Evolutionary conservation across 2,113 vertebrate genomes (phyloP).

Genomic region (Campylomormyrus tamandua): DNA sequence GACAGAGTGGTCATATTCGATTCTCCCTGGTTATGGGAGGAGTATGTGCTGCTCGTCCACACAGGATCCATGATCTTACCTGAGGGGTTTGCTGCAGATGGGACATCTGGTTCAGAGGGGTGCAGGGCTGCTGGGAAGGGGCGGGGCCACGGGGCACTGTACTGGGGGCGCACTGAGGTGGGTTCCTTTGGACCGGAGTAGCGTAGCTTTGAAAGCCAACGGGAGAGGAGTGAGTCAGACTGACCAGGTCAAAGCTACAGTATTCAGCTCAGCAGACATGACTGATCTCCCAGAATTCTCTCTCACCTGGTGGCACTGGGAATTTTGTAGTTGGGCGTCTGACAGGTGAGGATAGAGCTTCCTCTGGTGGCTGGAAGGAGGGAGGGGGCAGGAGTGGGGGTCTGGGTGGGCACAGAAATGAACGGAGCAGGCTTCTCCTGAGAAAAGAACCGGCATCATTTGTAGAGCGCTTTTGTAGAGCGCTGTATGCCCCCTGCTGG

Average conservation of each 20-base stretch:
- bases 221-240: not conserved
- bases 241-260: not conserved
- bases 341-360: constrained; percentile 49
- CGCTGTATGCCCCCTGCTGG: not conserved
- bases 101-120: constrained; percentile 43
- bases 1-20: not conserved
- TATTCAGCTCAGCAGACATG: not conserved
- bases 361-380: constrained; percentile 39
- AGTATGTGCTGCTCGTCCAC: not conserved
- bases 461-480: not conserved
- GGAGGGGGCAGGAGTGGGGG: constrained; percentile 53
- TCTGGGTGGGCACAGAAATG: constrained; percentile 50
- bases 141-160: constrained; percentile 60
- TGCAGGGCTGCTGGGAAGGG: constrained; percentile 42
- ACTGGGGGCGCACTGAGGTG: constrained; percentile 47
- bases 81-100: constrained; percentile 44
- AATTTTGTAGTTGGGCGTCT: constrained; percentile 65
- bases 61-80: constrained; percentile 31
- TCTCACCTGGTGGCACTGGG: constrained; percentile 60
- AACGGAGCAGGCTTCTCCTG: constrained; percentile 56
- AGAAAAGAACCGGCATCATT: not conserved
- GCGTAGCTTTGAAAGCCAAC: constrained; percentile 61
- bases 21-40: not conserved
- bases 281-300: not conserved
- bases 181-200: constrained; percentile 71